Percentiles rank a stretch among this genome's conserved stretches.
phyloP scores from a whole-genome alignment of 2,797 vertebrate species.

The Cyprinodon diabolis region DNA sequence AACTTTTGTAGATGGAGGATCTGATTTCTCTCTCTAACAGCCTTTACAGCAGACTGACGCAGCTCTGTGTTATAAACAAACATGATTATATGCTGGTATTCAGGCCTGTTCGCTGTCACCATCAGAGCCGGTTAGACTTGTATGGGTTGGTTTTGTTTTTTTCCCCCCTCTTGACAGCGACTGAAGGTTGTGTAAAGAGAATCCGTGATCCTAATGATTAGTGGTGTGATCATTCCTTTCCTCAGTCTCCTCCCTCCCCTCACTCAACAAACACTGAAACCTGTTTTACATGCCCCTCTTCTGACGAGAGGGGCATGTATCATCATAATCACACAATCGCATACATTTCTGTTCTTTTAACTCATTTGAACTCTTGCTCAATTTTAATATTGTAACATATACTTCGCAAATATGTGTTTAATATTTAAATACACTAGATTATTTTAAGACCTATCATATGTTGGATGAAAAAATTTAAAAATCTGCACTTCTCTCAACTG shows the following conservation, averaged over 20 bases:
- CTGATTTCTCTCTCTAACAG: constrained; percentile 23
- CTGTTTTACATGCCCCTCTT: constrained; percentile 54
- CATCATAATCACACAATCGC: constrained; percentile 24
- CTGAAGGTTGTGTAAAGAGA: constrained; percentile 24
- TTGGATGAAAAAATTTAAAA: not conserved
- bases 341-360: constrained; percentile 24
- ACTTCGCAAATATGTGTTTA: not conserved
- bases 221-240: constrained; percentile 51
- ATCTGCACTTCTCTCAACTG: not conserved
- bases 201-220: constrained; percentile 54
- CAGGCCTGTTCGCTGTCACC: constrained; percentile 6
- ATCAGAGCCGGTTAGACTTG: constrained; percentile 45
- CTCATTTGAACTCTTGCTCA: not conserved
- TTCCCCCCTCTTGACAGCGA: constrained; percentile 8
- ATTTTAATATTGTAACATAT: not conserved
- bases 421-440: not conserved
- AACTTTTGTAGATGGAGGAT: not conserved
- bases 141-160: constrained; percentile 20
- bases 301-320: constrained; percentile 32
- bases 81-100: constrained; percentile 42
- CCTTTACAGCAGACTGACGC: constrained; percentile 23
- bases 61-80: constrained; percentile 53
- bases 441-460: not conserved
- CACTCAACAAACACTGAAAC: constrained; percentile 66
- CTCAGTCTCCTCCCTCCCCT: constrained; percentile 40